Evolutionary conservation across 2,113 vertebrate genomes (phyloP).

Genomic region (Syngnathoides biaculeatus): DNA sequence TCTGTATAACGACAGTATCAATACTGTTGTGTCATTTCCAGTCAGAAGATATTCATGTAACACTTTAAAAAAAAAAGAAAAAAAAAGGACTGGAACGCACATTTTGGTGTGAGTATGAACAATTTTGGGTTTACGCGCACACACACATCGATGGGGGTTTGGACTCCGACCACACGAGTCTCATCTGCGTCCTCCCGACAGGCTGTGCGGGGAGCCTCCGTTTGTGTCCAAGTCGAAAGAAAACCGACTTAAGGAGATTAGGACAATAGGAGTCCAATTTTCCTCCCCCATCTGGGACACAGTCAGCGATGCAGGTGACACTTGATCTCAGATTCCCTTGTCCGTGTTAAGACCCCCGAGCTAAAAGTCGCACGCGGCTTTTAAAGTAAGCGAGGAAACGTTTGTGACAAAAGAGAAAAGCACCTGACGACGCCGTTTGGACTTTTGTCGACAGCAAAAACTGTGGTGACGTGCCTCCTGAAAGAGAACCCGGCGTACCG

Average conservation of each 20-base stretch:
- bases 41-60: too few species aligned
- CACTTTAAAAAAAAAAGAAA: neutral
- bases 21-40: too few species aligned
- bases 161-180: constrained; percentile 5
- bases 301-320: constrained; percentile 74
- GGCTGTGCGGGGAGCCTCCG: constrained; percentile 77
- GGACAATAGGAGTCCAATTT: constrained; percentile 73
- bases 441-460: constrained; percentile 71
- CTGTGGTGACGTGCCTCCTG: constrained; percentile 72
- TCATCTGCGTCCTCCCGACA: constrained; percentile 32
- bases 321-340: constrained; percentile 6
- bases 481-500: constrained; percentile 77
- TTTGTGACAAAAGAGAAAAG: neutral
- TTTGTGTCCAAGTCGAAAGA: constrained; percentile 76
- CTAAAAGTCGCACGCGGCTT: neutral
- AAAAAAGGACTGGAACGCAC: neutral
- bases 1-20: too few species aligned
- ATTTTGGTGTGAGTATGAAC: neutral
- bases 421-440: too few species aligned
- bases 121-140: neutral
- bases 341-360: constrained; percentile 2
- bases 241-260: constrained; percentile 79
- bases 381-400: neutral
- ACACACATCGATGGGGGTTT: neutral
- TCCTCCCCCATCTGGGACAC: constrained; percentile 66